phyloP scores from a whole-genome alignment of 2,888 invertebrate species.

The Coelinius sp. region DNA sequence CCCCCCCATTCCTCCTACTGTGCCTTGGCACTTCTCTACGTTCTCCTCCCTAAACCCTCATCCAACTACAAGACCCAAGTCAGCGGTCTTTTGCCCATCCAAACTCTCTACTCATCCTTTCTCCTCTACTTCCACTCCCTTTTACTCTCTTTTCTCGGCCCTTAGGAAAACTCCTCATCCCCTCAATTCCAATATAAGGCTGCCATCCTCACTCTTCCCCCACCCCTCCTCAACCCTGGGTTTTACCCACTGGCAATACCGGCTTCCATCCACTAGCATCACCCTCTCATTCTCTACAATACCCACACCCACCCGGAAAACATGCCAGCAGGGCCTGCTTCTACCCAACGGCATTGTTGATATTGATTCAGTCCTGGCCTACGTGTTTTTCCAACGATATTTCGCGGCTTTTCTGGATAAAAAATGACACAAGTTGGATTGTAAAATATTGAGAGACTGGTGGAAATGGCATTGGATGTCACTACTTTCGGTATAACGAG shows the following conservation, averaged over 20 bases:
- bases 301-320: conserved; percentile 37
- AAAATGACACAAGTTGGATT: conserved; percentile 16
- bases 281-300: conserved; percentile 25
- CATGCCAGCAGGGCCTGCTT: conserved; percentile 57
- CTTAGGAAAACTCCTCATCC: conserved; percentile 64
- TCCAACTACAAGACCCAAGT: conserved; percentile 29
- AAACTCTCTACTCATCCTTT: conserved; percentile 31
- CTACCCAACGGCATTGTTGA: conserved; percentile 62
- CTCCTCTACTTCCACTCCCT: conserved; percentile 35
- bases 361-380: conserved; percentile 63
- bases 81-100: conserved; percentile 42
- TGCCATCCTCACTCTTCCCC: conserved; percentile 51
- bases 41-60: conserved; percentile 41
- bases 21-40: conserved; percentile 43
- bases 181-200: conserved; percentile 65
- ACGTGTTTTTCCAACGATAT: conserved; percentile 64
- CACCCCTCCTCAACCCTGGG: conserved; percentile 48
- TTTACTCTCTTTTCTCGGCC: conserved; percentile 52
- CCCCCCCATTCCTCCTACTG: conserved; percentile 37
- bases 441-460: conserved; percentile 9
- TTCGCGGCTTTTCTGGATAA: conserved; percentile 56
- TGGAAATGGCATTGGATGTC: background rate
- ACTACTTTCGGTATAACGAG: conserved; percentile 33
- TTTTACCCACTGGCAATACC: conserved; percentile 37
- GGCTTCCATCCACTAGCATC: conserved; percentile 44